Percentiles rank a stretch among this genome's conserved stretches.
phyloP scores from a whole-genome alignment of 1,140 invertebrate genomes.

The Drosophila arawakana region DNA sequence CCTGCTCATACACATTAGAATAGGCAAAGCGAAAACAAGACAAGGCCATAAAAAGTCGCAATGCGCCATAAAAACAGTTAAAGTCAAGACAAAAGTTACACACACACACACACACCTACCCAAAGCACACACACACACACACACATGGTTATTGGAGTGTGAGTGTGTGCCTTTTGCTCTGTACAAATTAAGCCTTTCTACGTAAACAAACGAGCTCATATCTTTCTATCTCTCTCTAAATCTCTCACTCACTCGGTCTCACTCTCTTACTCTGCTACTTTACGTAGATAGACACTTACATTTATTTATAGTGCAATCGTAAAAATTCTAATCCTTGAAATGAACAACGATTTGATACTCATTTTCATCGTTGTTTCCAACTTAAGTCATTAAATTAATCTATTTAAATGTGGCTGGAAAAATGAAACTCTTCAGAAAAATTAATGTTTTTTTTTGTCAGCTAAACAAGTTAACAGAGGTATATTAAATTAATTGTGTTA shows the following conservation, averaged over 20 bases:
- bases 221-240: constrained; percentile 30
- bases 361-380: not conserved
- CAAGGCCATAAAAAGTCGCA: constrained; percentile 83
- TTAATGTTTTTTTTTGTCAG: not conserved
- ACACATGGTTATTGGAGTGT: constrained; percentile 19
- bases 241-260: no score
- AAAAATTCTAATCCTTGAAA: constrained; percentile 8
- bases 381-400: not conserved
- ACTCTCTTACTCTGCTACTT: not conserved
- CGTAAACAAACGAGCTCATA: constrained; percentile 79
- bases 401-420: not conserved
- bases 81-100: constrained; percentile 79
- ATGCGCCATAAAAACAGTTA: constrained; percentile 83
- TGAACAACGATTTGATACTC: constrained; percentile 17
- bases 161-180: constrained; percentile 20
- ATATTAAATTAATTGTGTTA: not conserved
- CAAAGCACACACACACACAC: constrained; percentile 14
- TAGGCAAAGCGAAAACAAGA: constrained; percentile 70
- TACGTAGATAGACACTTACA: constrained; percentile 43
- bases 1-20: constrained; percentile 68
- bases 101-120: constrained; percentile 19
- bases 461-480: not conserved
- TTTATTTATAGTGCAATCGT: constrained; percentile 40
- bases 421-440: not conserved
- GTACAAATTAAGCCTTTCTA: constrained; percentile 82